Conservation (phyloP, 2,797 vertebrate species). For the Peromyscus melanophrys region DNA sequence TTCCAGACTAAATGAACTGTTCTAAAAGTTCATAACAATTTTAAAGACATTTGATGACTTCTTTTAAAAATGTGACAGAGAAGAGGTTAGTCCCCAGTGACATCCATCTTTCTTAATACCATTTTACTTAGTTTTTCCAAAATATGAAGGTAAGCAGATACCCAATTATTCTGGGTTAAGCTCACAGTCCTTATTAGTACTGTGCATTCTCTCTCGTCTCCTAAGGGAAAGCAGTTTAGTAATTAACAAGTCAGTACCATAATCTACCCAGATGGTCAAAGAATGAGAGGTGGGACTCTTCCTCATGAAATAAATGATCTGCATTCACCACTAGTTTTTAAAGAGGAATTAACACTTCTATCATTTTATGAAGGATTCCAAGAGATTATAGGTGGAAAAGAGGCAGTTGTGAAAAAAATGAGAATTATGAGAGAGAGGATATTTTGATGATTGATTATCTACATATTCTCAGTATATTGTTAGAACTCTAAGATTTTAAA, state of each 20-base stretch:
- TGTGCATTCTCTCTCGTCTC: neutral
- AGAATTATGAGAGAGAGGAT: neutral
- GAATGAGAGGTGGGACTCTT: neutral
- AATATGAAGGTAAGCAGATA: constrained; percentile 11
- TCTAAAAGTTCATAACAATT: constrained; percentile 33
- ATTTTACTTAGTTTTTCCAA: constrained; percentile 44
- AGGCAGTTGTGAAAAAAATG: neutral
- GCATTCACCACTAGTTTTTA: neutral
- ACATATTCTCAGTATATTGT: neutral
- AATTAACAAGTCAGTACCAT: constrained; percentile 40
- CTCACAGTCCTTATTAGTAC: neutral
- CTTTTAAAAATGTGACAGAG: neutral
- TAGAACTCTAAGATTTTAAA: neutral
- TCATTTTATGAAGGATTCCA: neutral
- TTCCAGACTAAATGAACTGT: constrained; percentile 63
- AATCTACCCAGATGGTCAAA: constrained; percentile 25
- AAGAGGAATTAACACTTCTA: constrained; percentile 7
- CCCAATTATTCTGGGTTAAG: constrained; percentile 20
- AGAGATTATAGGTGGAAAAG: neutral
- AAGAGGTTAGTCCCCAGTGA: constrained; percentile 26
- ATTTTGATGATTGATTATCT: neutral
- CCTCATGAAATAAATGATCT: neutral
- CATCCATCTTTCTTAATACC: constrained; percentile 27
- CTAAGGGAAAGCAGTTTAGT: constrained; percentile 15
- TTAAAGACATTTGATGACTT: constrained; percentile 41